phyloP scores from a whole-genome alignment of 1,140 invertebrate species.

The Eurytemora carolleeae region DNA sequence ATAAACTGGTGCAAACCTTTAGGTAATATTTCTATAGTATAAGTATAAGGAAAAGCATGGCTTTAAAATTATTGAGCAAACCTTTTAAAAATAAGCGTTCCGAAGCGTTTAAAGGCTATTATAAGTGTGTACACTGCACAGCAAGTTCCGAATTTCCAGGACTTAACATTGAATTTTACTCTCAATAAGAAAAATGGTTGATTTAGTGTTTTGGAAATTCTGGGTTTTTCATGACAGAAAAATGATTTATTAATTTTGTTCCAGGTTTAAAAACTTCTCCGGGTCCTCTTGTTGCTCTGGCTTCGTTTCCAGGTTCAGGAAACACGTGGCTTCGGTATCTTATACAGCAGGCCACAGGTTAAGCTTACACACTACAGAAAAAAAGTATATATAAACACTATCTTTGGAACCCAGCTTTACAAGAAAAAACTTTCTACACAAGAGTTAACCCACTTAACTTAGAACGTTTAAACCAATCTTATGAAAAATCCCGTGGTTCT shows the following conservation, averaged over 20 bases:
- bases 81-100: not conserved
- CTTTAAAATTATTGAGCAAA: not conserved
- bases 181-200: not conserved
- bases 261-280: not conserved
- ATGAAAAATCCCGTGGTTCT: no score
- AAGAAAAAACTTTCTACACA: no score
- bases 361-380: conserved; percentile 24
- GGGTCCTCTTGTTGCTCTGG: conserved; percentile 19
- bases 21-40: not conserved
- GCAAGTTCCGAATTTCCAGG: no score
- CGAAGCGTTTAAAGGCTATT: no score
- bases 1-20: not conserved
- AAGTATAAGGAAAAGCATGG: not conserved
- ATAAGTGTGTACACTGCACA: no score
- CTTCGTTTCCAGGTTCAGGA: conserved; percentile 21
- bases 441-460: no score
- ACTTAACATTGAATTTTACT: no score
- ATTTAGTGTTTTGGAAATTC: not conserved
- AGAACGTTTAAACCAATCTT: no score
- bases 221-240: not conserved
- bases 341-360: conserved; percentile 22
- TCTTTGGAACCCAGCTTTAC: no score
- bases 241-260: not conserved
- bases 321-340: conserved; percentile 25
- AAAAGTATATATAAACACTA: no score